These are phyloP conservation scores for Temnothorax rugatulus DNA, from an alignment of 2,888 invertebrate species.

Conservation along the genomic window DNA sequence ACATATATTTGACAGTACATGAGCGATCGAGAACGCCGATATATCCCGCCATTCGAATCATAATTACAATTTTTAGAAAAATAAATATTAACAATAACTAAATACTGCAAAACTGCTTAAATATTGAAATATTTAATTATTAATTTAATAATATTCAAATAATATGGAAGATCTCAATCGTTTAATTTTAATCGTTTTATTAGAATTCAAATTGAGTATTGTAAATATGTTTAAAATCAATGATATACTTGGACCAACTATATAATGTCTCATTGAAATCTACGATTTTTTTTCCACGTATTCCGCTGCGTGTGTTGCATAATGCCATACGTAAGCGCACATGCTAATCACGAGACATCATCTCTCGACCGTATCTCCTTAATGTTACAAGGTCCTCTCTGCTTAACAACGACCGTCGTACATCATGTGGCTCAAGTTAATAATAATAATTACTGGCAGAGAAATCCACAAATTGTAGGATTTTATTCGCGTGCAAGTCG, in stretches of 20 bases:
- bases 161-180: background rate
- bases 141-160: conserved; percentile 10
- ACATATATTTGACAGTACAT: conserved; percentile 41
- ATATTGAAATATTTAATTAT: background rate
- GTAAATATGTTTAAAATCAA: background rate
- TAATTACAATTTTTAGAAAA: conserved; percentile 15
- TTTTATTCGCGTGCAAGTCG: conserved; percentile 25
- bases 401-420: conserved; percentile 33
- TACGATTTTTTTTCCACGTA: background rate
- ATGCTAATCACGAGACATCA: conserved; percentile 22
- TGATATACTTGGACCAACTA: background rate
- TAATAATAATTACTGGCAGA: conserved; percentile 53
- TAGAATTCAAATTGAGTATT: background rate
- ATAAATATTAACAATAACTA: background rate
- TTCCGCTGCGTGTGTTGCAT: background rate
- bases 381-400: conserved; percentile 12
- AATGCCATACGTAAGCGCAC: background rate
- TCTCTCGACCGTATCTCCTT: conserved; percentile 43
- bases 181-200: background rate
- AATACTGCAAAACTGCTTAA: background rate
- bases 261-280: background rate
- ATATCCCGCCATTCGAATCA: conserved; percentile 8
- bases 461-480: conserved; percentile 44
- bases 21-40: conserved; percentile 26
- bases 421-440: conserved; percentile 35